Conservation (phyloP, 2,888 invertebrate genomes). For the Coremacera marginata region DNA sequence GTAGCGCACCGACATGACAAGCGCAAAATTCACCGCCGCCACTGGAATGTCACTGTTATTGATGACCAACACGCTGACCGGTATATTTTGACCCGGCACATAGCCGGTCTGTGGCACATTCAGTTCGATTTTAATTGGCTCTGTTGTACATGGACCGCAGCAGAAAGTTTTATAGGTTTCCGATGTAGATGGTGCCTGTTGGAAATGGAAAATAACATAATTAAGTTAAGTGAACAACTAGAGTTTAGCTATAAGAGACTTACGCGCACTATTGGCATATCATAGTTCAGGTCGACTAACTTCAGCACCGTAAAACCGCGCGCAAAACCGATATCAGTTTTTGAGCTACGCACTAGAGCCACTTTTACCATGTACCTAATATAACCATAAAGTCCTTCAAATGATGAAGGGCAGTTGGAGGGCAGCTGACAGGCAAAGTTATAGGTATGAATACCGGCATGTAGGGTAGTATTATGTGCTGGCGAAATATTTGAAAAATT, state of each 20-base stretch:
- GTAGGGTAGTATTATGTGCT: conserved; percentile 50
- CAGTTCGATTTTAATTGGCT: conserved; percentile 58
- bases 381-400: conserved; percentile 79
- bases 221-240: not conserved
- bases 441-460: conserved; percentile 70
- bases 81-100: conserved; percentile 65
- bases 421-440: conserved; percentile 71
- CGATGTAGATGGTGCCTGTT: conserved; percentile 58
- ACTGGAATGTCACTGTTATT: conserved; percentile 71
- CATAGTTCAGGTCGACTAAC: conserved; percentile 82
- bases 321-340: conserved; percentile 83
- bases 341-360: conserved; percentile 84
- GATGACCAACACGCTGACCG: conserved; percentile 70
- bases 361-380: conserved; percentile 83
- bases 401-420: conserved; percentile 79
- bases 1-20: conserved; percentile 61
- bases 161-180: conserved; percentile 61
- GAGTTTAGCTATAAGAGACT: conserved; percentile 18
- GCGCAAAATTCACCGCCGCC: conserved; percentile 54
- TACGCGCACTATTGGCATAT: conserved; percentile 61
- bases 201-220: not conserved
- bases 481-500: no score
- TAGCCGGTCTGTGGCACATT: conserved; percentile 64
- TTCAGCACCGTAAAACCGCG: conserved; percentile 83
- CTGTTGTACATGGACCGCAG: conserved; percentile 64